phyloP scores from a whole-genome alignment of 2,888 invertebrate genomes.

The Therioaphis trifolii region DNA sequence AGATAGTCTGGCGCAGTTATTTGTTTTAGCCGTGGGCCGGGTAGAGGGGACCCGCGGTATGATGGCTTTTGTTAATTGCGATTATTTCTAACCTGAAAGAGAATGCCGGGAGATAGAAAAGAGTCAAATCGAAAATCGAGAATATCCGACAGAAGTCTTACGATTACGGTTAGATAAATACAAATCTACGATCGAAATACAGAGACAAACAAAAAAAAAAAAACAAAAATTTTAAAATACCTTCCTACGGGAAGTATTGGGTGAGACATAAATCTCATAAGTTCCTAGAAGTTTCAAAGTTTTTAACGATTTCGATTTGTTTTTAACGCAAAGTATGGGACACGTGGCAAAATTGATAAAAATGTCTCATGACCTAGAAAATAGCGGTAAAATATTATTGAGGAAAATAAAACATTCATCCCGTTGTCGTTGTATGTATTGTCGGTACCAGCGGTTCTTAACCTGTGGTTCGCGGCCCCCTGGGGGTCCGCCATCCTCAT shows the following conservation, averaged over 20 bases:
- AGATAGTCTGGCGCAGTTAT: conserved; percentile 50
- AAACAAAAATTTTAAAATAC: conserved; percentile 11
- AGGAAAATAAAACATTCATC: background rate
- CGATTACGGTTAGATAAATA: conserved; percentile 56
- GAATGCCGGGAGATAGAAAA: conserved; percentile 18
- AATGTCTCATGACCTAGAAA: background rate
- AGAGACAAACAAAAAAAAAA: conserved; percentile 29
- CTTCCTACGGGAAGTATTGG: conserved; percentile 32
- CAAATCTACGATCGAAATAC: conserved; percentile 45
- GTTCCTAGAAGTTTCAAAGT: conserved; percentile 42
- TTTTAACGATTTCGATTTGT: conserved; percentile 57
- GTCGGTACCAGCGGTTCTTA: no score
- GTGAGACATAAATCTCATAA: conserved; percentile 47
- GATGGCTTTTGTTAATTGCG: conserved; percentile 56
- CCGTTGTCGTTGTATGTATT: no score
- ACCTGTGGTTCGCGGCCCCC: no score
- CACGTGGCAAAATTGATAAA: conserved; percentile 13
- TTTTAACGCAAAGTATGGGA: conserved; percentile 38
- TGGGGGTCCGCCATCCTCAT: no score
- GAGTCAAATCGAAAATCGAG: conserved; percentile 40
- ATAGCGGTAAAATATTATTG: background rate
- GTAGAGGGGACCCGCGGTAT: background rate
- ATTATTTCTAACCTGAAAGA: conserved; percentile 34
- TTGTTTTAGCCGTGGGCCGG: conserved; percentile 27
- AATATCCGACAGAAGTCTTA: conserved; percentile 42